A percentile compares a stretch with the other conserved stretches of the same genome.
phyloP scores from a whole-genome alignment of 2,888 invertebrate genomes.

The Tinea pellionella region DNA sequence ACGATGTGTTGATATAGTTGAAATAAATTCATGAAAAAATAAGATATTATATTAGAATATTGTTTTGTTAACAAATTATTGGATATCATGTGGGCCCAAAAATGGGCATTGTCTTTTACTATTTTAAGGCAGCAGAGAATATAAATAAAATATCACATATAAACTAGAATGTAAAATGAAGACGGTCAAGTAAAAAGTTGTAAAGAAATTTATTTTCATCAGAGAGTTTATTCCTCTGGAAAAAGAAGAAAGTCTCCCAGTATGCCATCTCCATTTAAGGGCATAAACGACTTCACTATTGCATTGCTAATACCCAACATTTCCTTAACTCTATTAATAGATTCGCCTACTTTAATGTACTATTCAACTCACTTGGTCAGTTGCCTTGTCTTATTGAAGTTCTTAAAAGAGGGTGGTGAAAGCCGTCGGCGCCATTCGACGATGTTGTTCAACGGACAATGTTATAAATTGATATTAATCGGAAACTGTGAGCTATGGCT shows the following conservation, averaged over 20 bases:
- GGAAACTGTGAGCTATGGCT: conserved; percentile 14
- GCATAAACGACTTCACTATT: background rate
- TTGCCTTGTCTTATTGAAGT: background rate
- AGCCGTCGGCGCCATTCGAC: conserved; percentile 22
- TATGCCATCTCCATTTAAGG: background rate
- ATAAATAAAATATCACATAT: too few relatives aligned
- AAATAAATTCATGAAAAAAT: too few relatives aligned
- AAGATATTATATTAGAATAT: too few relatives aligned
- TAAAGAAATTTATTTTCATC: too few relatives aligned
- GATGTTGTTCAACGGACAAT: conserved; percentile 22
- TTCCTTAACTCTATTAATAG: background rate
- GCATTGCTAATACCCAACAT: conserved; percentile 2
- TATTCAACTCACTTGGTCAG: background rate
- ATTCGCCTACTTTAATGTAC: conserved; percentile 5
- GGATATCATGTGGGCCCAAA: too few relatives aligned
- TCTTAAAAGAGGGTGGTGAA: conserved; percentile 23
- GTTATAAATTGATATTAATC: conserved; percentile 38
- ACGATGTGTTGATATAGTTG: too few relatives aligned
- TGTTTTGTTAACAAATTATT: too few relatives aligned
- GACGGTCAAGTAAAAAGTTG: too few relatives aligned
- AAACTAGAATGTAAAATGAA: too few relatives aligned
- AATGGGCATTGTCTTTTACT: too few relatives aligned
- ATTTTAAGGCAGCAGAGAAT: too few relatives aligned
- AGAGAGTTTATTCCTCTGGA: too few relatives aligned
- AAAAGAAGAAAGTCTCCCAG: background rate